Base-by-base conservation (phyloP, 2,797 vertebrate genomes). In the Dendrocincla tyrannina region DNA sequence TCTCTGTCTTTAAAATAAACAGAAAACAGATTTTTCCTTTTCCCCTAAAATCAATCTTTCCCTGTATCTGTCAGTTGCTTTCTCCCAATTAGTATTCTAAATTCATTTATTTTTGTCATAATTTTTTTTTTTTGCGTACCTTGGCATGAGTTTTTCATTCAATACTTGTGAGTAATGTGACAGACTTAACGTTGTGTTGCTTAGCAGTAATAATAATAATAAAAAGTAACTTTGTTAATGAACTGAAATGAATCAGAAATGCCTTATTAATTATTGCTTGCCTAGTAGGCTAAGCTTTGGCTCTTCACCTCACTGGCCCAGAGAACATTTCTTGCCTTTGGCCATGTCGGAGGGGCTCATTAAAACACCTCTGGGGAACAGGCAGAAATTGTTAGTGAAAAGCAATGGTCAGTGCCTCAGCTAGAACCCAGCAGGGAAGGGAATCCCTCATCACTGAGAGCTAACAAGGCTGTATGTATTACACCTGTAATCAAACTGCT, bases 301-400 rank as follows among this genome's bases (percentile, higher is more conserved):
- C 98, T 99, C 98, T 98, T 99, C 98, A 99, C 98, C 99, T 98
- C 98, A 98, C 98, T 98, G 98, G 98, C 98, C 98, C 95, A 97
- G 98, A 97, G 97, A 98, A 93, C 97, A 98, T 98, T 98, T 98
- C 98, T 99, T 97, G 99, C 98, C 99, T 98, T 98, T 98, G 98
- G 99, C 99, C 98, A 98, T 99, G 98, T 99, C 98, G 97, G 98
- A 98, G 98, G 98, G 98, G 98, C 98, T 99, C 99, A 99, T 99
- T 99, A 99, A 98, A 98, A 96, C 97, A 97, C 98, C 99, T 98
- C 99, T 91, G 89, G 98, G 98, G 99, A 99, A 97, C 93, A 97
- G 98, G 98, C 96, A 99, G 98, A 98, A 99, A 99, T 98, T 99
- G 98, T 99, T 99, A 99, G 98, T 91, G 98, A 98, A 98, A 98